Percentiles rank a stretch among this genome's conserved stretches.
Evolutionary conservation across 2,888 invertebrate species (phyloP).

Genomic region (Caenorhabditis drosophilae): DNA sequence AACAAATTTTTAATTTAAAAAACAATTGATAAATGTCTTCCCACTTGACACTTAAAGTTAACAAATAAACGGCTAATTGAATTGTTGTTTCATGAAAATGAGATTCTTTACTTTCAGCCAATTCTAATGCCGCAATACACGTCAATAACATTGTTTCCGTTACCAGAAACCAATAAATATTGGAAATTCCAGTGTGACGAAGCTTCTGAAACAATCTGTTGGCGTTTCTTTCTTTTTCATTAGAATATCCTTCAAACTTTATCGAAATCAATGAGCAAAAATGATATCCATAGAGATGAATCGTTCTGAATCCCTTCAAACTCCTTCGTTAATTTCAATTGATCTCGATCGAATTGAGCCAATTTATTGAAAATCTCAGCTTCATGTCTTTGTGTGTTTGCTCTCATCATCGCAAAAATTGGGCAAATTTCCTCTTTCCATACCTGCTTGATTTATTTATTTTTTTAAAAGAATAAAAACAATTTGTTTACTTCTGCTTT

Average conservation of each 20-base stretch:
- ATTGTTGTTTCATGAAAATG: constrained; percentile 39
- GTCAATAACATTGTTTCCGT: constrained; percentile 23
- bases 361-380: constrained; percentile 21
- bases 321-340: neutral
- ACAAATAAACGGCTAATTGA: constrained; percentile 56
- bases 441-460: too few species aligned
- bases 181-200: constrained; percentile 17
- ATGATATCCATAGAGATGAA: constrained; percentile 37
- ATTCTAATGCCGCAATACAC: constrained; percentile 5
- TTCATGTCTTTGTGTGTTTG: constrained; percentile 16
- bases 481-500: too few species aligned
- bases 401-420: constrained; percentile 50
- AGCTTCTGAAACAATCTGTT: constrained; percentile 3
- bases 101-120: neutral
- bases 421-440: constrained; percentile 52
- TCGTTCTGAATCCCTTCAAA: constrained; percentile 6
- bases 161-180: constrained; percentile 23
- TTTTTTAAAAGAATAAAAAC: too few species aligned
- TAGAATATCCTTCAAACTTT: neutral
- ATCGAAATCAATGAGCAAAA: constrained; percentile 27
- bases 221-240: too few species aligned
- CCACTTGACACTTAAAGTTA: constrained; percentile 42
- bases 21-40: neutral
- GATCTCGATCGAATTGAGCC: constrained; percentile 1
- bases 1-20: neutral